These are phyloP conservation scores for Apis dorsata DNA, from an alignment of 1,140 invertebrate species.

Conservation along the genomic window DNA sequence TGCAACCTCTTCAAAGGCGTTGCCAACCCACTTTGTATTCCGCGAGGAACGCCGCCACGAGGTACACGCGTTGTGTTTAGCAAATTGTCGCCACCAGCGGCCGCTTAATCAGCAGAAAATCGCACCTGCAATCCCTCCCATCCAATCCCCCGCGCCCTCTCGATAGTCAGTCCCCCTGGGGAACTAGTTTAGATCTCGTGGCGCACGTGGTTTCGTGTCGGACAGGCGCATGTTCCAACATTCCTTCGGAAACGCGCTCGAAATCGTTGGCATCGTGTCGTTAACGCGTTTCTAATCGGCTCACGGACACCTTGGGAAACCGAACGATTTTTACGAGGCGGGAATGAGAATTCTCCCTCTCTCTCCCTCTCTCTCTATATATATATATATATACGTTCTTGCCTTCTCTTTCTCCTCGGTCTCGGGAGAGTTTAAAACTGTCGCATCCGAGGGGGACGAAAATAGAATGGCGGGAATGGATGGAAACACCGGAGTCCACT, in stretches of 20 bases:
- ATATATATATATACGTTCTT: not conserved
- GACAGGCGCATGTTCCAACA: constrained; percentile 37
- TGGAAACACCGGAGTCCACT: too few relatives aligned
- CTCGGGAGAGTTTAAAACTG: too few relatives aligned
- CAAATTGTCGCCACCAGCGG: constrained; percentile 37
- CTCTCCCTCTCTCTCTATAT: not conserved
- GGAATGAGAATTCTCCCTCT: constrained; percentile 15
- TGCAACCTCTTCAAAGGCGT: constrained; percentile 38
- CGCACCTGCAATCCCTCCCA: constrained; percentile 26
- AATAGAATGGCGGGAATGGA: too few relatives aligned
- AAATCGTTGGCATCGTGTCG: constrained; percentile 39
- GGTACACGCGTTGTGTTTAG: constrained; percentile 52
- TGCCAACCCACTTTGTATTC: constrained; percentile 51
- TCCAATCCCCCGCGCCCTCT: not conserved
- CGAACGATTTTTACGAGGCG: not conserved
- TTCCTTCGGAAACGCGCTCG: constrained; percentile 23
- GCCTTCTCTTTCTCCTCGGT: too few relatives aligned
- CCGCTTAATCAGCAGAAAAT: constrained; percentile 42
- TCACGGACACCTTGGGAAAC: constrained; percentile 4
- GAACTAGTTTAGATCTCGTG: constrained; percentile 25
- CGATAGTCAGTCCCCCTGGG: constrained; percentile 10
- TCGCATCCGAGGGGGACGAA: too few relatives aligned
- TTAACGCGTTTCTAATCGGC: constrained; percentile 31
- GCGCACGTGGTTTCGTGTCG: constrained; percentile 24
- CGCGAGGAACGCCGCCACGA: constrained; percentile 20